Evolutionary conservation across 2,888 invertebrate species (phyloP).

Genomic region (Pyrocoelia pectoralis): DNA sequence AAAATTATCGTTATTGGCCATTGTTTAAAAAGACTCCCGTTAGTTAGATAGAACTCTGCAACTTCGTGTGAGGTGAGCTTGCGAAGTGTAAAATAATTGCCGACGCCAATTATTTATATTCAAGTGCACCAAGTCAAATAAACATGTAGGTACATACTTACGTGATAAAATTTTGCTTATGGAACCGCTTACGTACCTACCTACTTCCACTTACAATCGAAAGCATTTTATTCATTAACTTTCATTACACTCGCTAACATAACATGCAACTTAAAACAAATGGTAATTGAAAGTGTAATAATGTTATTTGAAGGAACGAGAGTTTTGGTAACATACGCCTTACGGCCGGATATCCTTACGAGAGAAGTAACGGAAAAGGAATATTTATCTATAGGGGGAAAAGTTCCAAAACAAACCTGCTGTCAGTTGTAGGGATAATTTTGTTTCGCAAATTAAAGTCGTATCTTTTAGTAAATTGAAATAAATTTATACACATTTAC

Average conservation of each 20-base stretch:
- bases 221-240: not conserved
- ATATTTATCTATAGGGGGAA: not conserved
- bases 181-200: not conserved
- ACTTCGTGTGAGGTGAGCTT: too few species aligned
- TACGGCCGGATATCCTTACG: constrained; percentile 22
- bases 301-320: not conserved
- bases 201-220: not conserved
- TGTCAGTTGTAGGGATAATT: too few species aligned
- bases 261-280: not conserved
- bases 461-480: too few species aligned
- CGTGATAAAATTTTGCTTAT: not conserved
- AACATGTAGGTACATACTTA: too few species aligned
- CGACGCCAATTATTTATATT: too few species aligned
- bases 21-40: too few species aligned
- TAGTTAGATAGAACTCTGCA: too few species aligned
- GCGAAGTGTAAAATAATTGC: too few species aligned
- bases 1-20: too few species aligned
- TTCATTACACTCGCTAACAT: not conserved
- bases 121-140: too few species aligned
- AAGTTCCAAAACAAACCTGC: not conserved
- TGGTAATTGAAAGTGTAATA: not conserved
- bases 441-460: too few species aligned
- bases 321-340: not conserved
- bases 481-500: not conserved
- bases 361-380: constrained; percentile 13